phyloP scores from a whole-genome alignment of 1,140 invertebrate genomes.

The Hydropsyche tenuis region DNA sequence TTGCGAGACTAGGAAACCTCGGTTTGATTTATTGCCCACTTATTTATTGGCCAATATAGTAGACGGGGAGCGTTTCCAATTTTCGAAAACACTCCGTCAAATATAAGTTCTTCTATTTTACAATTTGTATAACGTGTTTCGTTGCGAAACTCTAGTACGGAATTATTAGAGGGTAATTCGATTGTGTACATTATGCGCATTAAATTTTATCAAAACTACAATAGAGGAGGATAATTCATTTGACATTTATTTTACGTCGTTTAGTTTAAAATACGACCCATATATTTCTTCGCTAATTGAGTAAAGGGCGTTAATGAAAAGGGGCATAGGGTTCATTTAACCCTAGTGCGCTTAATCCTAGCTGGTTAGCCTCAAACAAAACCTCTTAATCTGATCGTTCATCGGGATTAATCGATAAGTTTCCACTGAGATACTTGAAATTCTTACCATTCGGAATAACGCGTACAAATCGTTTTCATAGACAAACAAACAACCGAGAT shows the following conservation, averaged over 20 bases:
- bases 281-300: not conserved
- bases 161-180: too few relatives aligned
- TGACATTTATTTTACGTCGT: conserved; percentile 12
- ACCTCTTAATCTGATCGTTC: conserved; percentile 7
- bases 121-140: too few relatives aligned
- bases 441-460: too few relatives aligned
- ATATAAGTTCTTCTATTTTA: too few relatives aligned
- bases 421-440: too few relatives aligned
- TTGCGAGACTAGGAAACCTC: not conserved
- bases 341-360: not conserved
- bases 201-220: not conserved
- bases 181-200: not conserved
- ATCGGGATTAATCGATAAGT: not conserved
- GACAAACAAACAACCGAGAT: too few relatives aligned
- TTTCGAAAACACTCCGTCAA: too few relatives aligned
- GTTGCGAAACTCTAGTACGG: too few relatives aligned
- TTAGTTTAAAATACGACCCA: conserved; percentile 1
- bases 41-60: too few relatives aligned
- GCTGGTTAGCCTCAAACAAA: not conserved
- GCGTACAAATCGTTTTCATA: too few relatives aligned
- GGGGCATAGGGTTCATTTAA: conserved; percentile 2
- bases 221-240: not conserved
- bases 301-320: conserved; percentile 1
- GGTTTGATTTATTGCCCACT: too few relatives aligned
- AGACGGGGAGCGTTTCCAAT: too few relatives aligned